Evolutionary conservation across 2,797 vertebrate species (phyloP).

Genomic region (Leptoclinus maculatus): DNA sequence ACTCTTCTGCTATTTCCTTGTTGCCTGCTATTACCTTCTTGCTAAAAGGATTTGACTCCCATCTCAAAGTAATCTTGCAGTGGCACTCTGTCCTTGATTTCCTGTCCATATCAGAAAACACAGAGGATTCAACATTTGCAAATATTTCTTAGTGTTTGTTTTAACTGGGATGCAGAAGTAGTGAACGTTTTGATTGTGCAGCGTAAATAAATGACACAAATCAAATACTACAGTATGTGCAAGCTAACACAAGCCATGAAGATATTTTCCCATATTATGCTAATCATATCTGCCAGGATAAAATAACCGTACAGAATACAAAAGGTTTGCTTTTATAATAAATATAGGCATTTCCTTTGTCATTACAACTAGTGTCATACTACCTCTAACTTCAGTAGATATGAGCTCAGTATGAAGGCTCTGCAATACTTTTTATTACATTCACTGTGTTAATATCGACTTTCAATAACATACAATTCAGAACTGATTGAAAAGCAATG

Average conservation of each 20-base stretch:
- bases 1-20: constrained; percentile 25
- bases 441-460: constrained; percentile 46
- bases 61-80: constrained; percentile 22
- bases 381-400: neutral
- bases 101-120: neutral
- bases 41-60: constrained; percentile 29
- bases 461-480: constrained; percentile 48
- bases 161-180: neutral
- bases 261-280: neutral
- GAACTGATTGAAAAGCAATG: constrained; percentile 41
- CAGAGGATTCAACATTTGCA: neutral
- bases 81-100: neutral
- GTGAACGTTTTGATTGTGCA: neutral
- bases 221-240: neutral
- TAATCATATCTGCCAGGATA: neutral
- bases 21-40: constrained; percentile 15
- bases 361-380: neutral
- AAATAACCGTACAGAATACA: neutral
- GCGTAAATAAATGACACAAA: neutral
- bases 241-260: neutral
- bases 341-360: neutral
- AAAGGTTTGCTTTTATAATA: neutral
- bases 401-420: constrained; percentile 20
- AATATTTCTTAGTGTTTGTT: neutral
- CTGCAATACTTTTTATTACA: constrained; percentile 30